Base-by-base conservation (phyloP, 1,140 invertebrate genomes). In the Listronotus oregonensis region DNA sequence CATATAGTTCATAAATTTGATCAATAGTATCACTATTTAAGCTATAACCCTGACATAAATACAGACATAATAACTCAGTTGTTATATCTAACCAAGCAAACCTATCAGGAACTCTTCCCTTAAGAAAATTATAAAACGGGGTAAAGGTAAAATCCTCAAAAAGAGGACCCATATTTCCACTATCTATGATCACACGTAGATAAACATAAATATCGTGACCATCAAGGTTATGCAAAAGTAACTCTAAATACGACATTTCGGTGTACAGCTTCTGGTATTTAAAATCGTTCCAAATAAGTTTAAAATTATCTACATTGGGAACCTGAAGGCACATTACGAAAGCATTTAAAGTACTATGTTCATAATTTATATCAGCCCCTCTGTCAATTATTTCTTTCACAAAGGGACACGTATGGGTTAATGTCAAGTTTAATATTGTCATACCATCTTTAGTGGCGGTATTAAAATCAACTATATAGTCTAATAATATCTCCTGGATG, bases 401-500 rank as follows among this genome's bases (percentile, higher is more conserved):
- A 42, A 40, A 61, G 10, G 44, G 40, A 32, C 15, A 58, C 2
- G 32, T 10, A 17, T 60, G 42, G 18, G 60, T 57, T 39, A 70
- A 43, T 14, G 65, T 65, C 42, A 70, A 32, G 18, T 54, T 47
- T 14, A 70, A 46, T 9, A 32, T 54, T 12, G 58, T 58, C 39
- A 42, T 49, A 0, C 55, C 55, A 14, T 67, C 46, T 14, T 14
- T 10, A 37, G 46, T 60, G n/a, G 5, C 18, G 10, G 42, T 14
- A 50, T 68, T 68, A 43, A 70, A 70, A 44, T 70, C 68, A 31
- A 27, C 15, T 15, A 64, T 56, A 44, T 70, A 70, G 37, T 70
- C 59, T n/a, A 70, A 60, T 49, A 70, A 58, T 18, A 37, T 46
- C 17, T 39, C 27, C 46, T 67, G 65, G 11, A 70, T 47, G 31